These are phyloP conservation scores for Pangasius mekongensis DNA, from an alignment of 2,797 vertebrate genomes.

Conservation along the genomic window DNA sequence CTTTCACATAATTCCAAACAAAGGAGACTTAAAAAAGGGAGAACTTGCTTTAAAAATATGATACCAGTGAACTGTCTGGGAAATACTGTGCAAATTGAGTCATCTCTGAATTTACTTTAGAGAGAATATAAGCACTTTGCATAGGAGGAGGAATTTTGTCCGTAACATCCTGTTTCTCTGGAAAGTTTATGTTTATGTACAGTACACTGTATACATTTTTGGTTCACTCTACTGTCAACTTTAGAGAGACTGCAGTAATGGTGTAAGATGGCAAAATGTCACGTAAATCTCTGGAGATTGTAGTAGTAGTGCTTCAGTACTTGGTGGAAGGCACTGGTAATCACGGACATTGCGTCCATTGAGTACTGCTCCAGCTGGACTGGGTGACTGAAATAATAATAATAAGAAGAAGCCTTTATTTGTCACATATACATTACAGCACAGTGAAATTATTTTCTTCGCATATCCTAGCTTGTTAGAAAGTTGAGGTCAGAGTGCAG, in stretches of 20 bases:
- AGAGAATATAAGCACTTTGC: not conserved
- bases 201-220: not conserved
- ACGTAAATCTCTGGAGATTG: not conserved
- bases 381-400: not conserved
- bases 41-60: not conserved
- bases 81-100: not conserved
- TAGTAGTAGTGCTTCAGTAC: not conserved
- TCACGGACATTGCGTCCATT: not conserved
- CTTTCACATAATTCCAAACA: not conserved
- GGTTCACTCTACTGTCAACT: not conserved
- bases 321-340: not conserved
- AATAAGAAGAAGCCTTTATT: not conserved
- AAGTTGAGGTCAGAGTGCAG: not conserved
- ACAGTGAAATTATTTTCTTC: not conserved
- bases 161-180: not conserved
- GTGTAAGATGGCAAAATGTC: not conserved
- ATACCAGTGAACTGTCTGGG: too few species aligned
- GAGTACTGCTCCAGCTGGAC: not conserved
- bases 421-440: not conserved
- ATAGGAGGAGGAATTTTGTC: not conserved
- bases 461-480: not conserved
- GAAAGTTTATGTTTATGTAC: not conserved
- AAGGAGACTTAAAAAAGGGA: not conserved
- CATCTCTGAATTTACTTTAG: not conserved
- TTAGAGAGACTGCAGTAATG: not conserved